These are phyloP conservation scores for Malurus leucopterus DNA, from an alignment of 2,797 vertebrate species.

Conservation along the genomic window DNA sequence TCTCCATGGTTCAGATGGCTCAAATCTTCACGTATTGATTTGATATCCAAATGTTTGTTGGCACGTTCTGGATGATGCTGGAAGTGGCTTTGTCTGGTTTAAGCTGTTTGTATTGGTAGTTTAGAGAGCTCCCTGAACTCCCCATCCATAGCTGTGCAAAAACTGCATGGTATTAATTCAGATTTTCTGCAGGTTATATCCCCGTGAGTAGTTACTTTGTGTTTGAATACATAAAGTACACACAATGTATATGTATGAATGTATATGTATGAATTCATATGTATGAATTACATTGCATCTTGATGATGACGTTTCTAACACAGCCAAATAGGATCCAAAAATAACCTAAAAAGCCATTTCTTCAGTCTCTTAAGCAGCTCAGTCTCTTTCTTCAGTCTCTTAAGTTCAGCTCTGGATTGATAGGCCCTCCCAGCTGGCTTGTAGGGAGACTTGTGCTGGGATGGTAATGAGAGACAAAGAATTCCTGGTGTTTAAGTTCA, in stretches of 20 bases:
- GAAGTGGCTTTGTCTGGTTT: not conserved
- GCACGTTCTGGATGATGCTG: not conserved
- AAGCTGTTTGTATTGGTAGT: not conserved
- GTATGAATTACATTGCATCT: not conserved
- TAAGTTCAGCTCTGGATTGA: not conserved
- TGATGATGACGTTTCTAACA: not conserved
- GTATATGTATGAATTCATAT: too few species aligned
- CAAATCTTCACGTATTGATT: not conserved
- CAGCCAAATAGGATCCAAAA: not conserved
- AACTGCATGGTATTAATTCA: not conserved
- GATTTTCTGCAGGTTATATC: not conserved
- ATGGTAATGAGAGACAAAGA: not conserved
- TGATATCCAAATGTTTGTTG: not conserved
- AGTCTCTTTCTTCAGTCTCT: not conserved
- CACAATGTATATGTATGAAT: too few species aligned
- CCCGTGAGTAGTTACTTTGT: not conserved
- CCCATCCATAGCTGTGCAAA: not conserved
- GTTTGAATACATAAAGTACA: not conserved
- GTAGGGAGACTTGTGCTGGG: not conserved
- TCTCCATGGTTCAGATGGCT: fast-evolving
- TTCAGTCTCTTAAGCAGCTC: not conserved
- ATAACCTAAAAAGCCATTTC: not conserved
- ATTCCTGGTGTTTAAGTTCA: not conserved
- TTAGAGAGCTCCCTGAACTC: not conserved
- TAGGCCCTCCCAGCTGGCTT: not conserved